Evolutionary conservation across 2,113 vertebrate species (phyloP).

Genomic region (Burhinus bistriatus): DNA sequence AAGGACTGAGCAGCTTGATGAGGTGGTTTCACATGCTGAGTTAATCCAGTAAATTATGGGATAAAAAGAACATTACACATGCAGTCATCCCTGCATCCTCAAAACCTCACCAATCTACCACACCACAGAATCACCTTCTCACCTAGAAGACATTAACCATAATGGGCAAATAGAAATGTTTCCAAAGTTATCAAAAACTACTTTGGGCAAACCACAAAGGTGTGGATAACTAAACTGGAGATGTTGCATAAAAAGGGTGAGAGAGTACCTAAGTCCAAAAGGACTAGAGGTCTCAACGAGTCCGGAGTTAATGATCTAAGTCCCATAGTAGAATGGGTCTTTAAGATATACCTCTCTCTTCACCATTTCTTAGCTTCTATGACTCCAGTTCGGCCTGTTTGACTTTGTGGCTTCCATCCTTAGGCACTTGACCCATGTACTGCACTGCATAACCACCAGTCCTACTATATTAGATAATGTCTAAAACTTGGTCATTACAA

Average conservation of each 20-base stretch:
- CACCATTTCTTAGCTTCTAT: not conserved
- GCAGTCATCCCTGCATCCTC: not conserved
- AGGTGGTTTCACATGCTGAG: not conserved
- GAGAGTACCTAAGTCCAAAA: not conserved
- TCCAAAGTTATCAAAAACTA: not conserved
- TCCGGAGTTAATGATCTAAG: not conserved
- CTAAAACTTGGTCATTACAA: not conserved
- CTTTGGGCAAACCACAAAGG: not conserved
- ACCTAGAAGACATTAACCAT: not conserved
- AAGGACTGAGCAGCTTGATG: not conserved
- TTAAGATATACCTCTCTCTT: not conserved
- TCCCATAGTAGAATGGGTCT: not conserved
- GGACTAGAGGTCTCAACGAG: not conserved
- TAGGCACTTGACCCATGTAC: not conserved
- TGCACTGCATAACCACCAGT: not conserved
- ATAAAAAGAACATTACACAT: not conserved
- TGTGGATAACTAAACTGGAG: not conserved
- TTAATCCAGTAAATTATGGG: not conserved
- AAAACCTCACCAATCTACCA: not conserved
- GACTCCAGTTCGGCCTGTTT: not conserved
- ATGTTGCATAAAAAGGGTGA: not conserved
- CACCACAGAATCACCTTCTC: not conserved
- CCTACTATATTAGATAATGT: not conserved
- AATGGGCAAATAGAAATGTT: not conserved
- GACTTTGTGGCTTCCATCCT: not conserved